Conservation (phyloP, 2,113 vertebrate genomes). For the Anas platyrhynchos region DNA sequence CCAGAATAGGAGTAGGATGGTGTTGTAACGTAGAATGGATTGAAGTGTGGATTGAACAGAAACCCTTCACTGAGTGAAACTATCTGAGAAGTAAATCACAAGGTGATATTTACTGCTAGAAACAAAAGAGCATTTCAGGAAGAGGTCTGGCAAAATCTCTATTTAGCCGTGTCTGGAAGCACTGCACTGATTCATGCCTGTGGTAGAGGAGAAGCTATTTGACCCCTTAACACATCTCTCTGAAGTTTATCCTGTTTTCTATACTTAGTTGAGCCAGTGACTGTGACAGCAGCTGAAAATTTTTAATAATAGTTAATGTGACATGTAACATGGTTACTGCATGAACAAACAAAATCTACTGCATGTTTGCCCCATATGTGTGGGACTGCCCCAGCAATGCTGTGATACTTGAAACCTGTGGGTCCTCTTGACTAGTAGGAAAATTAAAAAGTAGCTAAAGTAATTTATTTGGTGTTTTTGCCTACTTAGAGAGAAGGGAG, state of each 20-base stretch:
- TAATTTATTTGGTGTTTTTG: background rate
- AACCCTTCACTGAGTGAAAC: background rate
- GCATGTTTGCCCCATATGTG: background rate
- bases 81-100: background rate
- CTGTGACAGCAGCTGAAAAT: background rate
- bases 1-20: background rate
- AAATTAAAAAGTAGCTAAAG: background rate
- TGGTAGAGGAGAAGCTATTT: background rate
- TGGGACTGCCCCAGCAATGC: background rate
- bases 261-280: background rate
- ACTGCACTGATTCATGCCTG: background rate
- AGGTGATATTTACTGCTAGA: background rate
- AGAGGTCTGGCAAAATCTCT: background rate
- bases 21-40: background rate
- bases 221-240: background rate
- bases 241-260: background rate
- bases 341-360: background rate
- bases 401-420: background rate
- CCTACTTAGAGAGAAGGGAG: background rate
- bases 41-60: background rate
- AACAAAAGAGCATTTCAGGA: background rate
- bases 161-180: background rate
- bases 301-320: background rate
- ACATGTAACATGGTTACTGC: background rate
- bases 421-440: background rate